phyloP scores from a whole-genome alignment of 1,140 invertebrate genomes.

The Drosophila kanapiae region DNA sequence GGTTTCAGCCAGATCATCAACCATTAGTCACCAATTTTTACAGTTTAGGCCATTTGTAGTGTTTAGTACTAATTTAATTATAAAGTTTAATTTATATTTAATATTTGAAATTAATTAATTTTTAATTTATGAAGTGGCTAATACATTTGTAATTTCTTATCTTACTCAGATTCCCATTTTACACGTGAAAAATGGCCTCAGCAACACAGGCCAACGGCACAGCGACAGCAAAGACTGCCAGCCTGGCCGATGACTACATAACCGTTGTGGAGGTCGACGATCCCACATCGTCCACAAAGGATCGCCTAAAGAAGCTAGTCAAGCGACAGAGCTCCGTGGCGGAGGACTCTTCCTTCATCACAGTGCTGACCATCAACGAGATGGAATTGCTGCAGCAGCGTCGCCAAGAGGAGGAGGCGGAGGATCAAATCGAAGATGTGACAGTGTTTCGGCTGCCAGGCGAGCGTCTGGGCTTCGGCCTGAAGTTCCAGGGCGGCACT shows the following conservation, averaged over 20 bases:
- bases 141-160: not conserved
- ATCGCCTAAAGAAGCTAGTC: conserved; percentile 85
- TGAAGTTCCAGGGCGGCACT: conserved; percentile 96
- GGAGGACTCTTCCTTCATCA: conserved; percentile 80
- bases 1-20: not conserved
- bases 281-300: conserved; percentile 75
- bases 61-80: not conserved
- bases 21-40: not conserved
- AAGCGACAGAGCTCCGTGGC: conserved; percentile 79
- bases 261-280: conserved; percentile 90
- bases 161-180: not conserved
- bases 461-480: conserved; percentile 94
- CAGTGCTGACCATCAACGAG: conserved; percentile 78
- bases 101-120: not conserved
- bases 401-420: conserved; percentile 27
- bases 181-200: conserved; percentile 41
- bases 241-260: conserved; percentile 86
- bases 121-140: not conserved
- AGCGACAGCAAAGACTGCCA: conserved; percentile 41
- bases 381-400: conserved; percentile 65
- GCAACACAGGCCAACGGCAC: conserved; percentile 26
- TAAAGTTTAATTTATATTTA: not conserved
- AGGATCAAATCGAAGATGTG: conserved; percentile 87
- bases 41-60: no score
- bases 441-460: conserved; percentile 93